A percentile compares a stretch with the other conserved stretches of the same genome.
phyloP scores from a whole-genome alignment of 2,113 vertebrate species.

The Ovis canadensis region DNA sequence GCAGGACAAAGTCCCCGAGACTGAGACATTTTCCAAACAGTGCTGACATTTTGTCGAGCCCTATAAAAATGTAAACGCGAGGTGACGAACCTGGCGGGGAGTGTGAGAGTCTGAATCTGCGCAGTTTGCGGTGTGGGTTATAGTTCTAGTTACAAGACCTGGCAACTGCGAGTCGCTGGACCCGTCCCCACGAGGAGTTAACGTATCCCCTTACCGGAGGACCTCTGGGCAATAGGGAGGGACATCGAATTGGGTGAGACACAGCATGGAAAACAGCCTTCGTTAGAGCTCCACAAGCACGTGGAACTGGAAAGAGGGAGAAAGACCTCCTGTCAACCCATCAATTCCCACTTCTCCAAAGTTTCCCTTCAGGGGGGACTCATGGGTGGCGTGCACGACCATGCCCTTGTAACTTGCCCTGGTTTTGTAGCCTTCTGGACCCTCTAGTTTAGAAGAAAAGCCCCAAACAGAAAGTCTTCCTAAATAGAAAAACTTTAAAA shows the following conservation, averaged over 20 bases:
- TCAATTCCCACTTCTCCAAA: background rate
- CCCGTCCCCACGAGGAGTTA: background rate
- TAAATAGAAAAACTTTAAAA: constrained; percentile 34
- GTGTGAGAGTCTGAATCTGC: background rate
- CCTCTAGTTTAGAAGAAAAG: background rate
- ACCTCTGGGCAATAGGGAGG: background rate
- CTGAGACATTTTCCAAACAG: constrained; percentile 68
- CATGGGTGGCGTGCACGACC: background rate
- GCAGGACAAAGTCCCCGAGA: constrained; percentile 32
- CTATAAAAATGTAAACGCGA: constrained; percentile 49
- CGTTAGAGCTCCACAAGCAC: constrained; percentile 2
- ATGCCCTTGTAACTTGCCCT: background rate
- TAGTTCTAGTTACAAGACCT: background rate
- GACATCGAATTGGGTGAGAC: background rate
- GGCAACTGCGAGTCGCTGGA: background rate
- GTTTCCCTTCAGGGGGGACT: background rate
- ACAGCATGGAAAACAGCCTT: background rate
- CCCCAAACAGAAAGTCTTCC: background rate
- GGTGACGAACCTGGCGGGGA: constrained; percentile 41
- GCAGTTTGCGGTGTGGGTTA: background rate
- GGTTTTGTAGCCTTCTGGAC: background rate
- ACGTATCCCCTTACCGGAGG: background rate
- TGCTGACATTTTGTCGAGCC: constrained; percentile 60
- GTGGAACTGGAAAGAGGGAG: constrained; percentile 13
- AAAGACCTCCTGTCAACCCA: constrained; percentile 29